Evolutionary conservation across 2,797 vertebrate genomes (phyloP).

Genomic region (Geotrypetes seraphini): DNA sequence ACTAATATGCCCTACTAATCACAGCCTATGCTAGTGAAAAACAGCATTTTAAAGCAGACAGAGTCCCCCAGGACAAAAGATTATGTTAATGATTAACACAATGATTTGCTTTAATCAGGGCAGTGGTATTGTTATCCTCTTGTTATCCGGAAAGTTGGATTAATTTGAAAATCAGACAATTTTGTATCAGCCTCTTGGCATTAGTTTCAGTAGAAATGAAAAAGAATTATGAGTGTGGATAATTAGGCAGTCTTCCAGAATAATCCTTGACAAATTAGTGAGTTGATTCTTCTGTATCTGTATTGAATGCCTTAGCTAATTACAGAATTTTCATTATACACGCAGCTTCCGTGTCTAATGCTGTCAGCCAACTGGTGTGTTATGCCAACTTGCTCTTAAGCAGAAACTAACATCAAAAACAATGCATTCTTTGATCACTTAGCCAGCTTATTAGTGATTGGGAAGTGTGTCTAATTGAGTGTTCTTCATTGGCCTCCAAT

Average conservation of each 20-base stretch:
- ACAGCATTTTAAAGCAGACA: background rate
- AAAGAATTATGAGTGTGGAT: constrained; percentile 18
- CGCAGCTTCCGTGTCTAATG: constrained; percentile 15
- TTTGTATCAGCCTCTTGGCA: constrained; percentile 8
- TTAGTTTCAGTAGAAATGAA: constrained; percentile 15
- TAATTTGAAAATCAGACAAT: constrained; percentile 20
- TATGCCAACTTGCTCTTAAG: background rate
- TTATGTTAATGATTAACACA: background rate
- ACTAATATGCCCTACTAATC: too few relatives aligned
- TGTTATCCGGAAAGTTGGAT: background rate
- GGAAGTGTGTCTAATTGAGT: too few relatives aligned
- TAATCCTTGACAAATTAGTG: constrained; percentile 21
- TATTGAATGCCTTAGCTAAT: constrained; percentile 17
- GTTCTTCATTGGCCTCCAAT: too few relatives aligned
- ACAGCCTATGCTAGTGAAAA: too few relatives aligned
- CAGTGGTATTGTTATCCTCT: constrained; percentile 6
- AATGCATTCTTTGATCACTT: too few relatives aligned
- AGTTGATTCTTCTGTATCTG: constrained; percentile 8
- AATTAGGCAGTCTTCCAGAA: constrained; percentile 33
- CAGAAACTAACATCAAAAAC: too few relatives aligned
- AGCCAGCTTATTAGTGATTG: too few relatives aligned
- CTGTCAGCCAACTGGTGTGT: constrained; percentile 13
- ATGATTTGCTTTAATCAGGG: constrained; percentile 7
- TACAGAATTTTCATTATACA: constrained; percentile 21
- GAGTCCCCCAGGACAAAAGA: background rate